A percentile compares a stretch with the other conserved stretches of the same genome.
These are phyloP conservation scores for Sebastes vulpes DNA, from an alignment of 2,797 vertebrate genomes.

Conservation along the genomic window DNA sequence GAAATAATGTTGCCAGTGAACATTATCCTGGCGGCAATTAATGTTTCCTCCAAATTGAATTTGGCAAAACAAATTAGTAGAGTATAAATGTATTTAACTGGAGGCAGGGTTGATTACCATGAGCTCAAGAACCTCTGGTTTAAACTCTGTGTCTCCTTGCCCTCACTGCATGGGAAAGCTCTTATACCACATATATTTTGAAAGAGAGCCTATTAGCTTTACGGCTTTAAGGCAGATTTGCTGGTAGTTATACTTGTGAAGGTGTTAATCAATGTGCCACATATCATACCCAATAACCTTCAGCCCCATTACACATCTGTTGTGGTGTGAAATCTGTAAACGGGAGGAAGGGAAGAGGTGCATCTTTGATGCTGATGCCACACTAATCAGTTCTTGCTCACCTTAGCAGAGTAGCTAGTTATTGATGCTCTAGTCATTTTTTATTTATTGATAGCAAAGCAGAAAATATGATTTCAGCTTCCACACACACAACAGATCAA, in stretches of 20 bases:
- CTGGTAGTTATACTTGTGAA: neutral
- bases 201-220: neutral
- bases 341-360: neutral
- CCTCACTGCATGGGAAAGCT: neutral
- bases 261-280: neutral
- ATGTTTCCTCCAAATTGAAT: neutral
- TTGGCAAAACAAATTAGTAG: neutral
- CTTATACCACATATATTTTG: neutral
- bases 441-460: neutral
- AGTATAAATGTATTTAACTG: neutral
- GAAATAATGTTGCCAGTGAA: neutral
- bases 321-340: neutral
- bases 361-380: neutral
- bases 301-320: neutral
- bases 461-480: neutral
- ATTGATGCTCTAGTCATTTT: neutral
- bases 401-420: neutral
- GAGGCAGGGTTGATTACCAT: neutral
- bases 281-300: neutral
- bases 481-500: neutral
- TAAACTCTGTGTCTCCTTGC: neutral
- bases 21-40: neutral
- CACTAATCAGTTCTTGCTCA: neutral
- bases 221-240: neutral
- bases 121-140: neutral